Percentiles rank a stretch among this genome's conserved stretches.
phyloP scores from a whole-genome alignment of 2,888 invertebrate species.

The Opisthograptis luteolata region DNA sequence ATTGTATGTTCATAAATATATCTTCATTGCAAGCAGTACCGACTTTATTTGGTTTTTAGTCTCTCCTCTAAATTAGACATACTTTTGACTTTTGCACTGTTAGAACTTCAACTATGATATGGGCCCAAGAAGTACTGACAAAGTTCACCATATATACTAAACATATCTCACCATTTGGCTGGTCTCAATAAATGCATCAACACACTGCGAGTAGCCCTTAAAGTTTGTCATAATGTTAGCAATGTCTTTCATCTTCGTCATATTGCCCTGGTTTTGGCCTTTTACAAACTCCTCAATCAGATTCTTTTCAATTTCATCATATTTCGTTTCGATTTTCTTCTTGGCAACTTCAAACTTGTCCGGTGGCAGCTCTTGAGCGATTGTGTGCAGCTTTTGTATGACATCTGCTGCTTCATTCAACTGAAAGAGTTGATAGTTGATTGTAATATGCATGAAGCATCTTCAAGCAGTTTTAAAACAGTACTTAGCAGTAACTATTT shows the following conservation, averaged over 20 bases:
- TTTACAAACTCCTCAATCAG: constrained; percentile 97
- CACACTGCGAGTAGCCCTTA: constrained; percentile 97
- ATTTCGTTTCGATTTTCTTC: constrained; percentile 93
- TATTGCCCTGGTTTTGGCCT: constrained; percentile 94
- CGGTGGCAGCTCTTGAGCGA: constrained; percentile 96
- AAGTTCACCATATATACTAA: neutral
- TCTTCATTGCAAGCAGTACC: too few species aligned
- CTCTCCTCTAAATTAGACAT: too few species aligned
- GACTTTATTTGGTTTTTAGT: too few species aligned
- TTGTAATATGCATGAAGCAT: neutral
- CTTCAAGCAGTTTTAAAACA: too few species aligned
- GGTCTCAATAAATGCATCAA: constrained; percentile 98
- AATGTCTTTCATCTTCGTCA: constrained; percentile 95
- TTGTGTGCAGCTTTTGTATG: constrained; percentile 97
- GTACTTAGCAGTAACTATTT: too few species aligned
- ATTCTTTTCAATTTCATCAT: constrained; percentile 94
- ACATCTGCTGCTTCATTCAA: constrained; percentile 98
- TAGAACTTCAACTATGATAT: too few species aligned
- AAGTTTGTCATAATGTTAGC: constrained; percentile 97
- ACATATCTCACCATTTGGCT: constrained; percentile 91
- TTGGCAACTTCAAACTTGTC: constrained; percentile 94
- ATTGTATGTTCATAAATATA: too few species aligned
- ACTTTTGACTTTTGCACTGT: too few species aligned
- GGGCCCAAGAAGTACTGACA: too few species aligned
- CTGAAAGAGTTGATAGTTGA: constrained; percentile 68